Conservation (phyloP, 2,888 invertebrate genomes). For the Philereme transversata region DNA sequence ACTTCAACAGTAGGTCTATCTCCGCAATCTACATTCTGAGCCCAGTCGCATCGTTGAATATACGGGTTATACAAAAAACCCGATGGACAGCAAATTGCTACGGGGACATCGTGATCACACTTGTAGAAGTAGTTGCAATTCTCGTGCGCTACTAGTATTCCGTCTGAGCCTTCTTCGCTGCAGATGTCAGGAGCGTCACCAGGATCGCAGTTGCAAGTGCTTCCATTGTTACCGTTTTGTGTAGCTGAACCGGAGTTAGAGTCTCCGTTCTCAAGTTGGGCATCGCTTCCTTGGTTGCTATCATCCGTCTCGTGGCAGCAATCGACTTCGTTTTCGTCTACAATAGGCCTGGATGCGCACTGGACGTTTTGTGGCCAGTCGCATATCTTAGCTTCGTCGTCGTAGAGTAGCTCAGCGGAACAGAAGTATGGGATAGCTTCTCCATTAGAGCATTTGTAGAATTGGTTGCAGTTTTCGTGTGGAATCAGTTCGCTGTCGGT, state of each 20-base stretch:
- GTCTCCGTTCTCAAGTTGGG: not conserved
- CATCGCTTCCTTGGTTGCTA: not conserved
- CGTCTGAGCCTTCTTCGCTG: constrained; percentile 38
- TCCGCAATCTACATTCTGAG: constrained; percentile 44
- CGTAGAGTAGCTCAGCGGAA: constrained; percentile 39
- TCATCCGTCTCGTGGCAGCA: constrained; percentile 4
- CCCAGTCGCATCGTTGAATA: constrained; percentile 42
- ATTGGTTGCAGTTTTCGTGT: constrained; percentile 54
- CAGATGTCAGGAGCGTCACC: constrained; percentile 47
- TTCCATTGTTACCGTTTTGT: constrained; percentile 21
- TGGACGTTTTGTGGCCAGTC: constrained; percentile 48
- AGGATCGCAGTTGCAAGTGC: constrained; percentile 32
- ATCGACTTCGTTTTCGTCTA: constrained; percentile 19
- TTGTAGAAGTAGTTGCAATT: constrained; percentile 48
- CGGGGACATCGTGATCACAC: constrained; percentile 40
- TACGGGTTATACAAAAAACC: constrained; percentile 45
- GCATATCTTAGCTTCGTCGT: constrained; percentile 42
- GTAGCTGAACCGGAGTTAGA: constrained; percentile 1
- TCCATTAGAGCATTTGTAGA: constrained; percentile 47
- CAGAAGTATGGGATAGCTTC: constrained; percentile 41
- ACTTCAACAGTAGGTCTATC: constrained; percentile 34
- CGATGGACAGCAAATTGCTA: constrained; percentile 35
- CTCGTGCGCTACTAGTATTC: constrained; percentile 46
- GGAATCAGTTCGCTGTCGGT: constrained; percentile 45
- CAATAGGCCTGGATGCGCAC: constrained; percentile 40